phyloP scores from a whole-genome alignment of 92 coral and sea anemone species.

The Pocillopora meandrina region DNA sequence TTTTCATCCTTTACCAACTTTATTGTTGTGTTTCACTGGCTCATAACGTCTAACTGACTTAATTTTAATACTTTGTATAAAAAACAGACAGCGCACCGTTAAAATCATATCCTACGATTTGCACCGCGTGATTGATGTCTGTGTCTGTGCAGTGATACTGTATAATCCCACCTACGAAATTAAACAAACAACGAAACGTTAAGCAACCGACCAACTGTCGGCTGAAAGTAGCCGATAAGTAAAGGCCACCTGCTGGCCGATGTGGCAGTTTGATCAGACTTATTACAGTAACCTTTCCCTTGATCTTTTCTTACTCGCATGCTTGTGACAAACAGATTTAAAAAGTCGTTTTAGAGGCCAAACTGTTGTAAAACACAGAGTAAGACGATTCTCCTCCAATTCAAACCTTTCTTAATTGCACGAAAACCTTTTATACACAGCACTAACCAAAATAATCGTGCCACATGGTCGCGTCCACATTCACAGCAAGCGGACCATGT shows the following conservation, averaged over 20 bases:
- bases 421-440: neutral
- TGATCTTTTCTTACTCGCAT: too few species aligned
- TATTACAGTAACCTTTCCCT: too few species aligned
- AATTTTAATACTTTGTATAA: too few species aligned
- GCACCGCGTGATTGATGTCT: conserved; percentile 90
- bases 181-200: neutral
- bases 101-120: conserved; percentile 83
- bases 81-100: conserved; percentile 27
- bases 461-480: conserved; percentile 95
- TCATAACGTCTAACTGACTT: too few species aligned
- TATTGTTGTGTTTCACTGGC: too few species aligned
- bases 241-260: too few species aligned
- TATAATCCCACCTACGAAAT: conserved; percentile 81
- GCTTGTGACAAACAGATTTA: too few species aligned
- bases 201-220: too few species aligned
- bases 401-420: neutral
- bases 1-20: too few species aligned
- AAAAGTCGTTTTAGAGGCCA: too few species aligned
- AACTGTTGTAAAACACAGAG: neutral
- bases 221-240: too few species aligned
- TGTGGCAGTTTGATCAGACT: too few species aligned
- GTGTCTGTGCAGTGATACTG: conserved; percentile 90
- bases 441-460: conserved; percentile 89
- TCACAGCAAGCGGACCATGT: conserved; percentile 88
- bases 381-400: neutral